phyloP scores from a whole-genome alignment of 2,888 invertebrate species.

The Torymus texanus region DNA sequence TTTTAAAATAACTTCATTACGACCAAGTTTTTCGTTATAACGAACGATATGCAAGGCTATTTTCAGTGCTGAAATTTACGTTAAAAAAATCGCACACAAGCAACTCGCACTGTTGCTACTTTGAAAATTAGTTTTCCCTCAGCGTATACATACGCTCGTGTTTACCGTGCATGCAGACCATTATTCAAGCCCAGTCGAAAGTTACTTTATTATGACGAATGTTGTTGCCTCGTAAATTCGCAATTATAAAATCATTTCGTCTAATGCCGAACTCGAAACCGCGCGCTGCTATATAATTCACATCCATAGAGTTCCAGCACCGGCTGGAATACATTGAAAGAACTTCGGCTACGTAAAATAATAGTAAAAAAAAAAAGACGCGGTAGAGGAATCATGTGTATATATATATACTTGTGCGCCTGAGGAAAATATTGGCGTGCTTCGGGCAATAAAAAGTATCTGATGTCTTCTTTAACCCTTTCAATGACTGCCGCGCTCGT shows the following conservation, averaged over 20 bases:
- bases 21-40: too few species aligned
- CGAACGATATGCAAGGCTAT: too few species aligned
- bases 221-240: conserved; percentile 22
- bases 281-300: not conserved
- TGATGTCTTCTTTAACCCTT: conserved; percentile 44
- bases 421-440: conserved; percentile 46
- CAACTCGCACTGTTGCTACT: not conserved
- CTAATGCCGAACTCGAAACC: not conserved
- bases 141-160: not conserved
- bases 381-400: too few species aligned
- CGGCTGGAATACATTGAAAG: too few species aligned
- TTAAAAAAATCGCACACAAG: not conserved
- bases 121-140: conserved; percentile 14
- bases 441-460: conserved; percentile 47
- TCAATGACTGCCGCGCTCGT: conserved; percentile 33
- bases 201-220: conserved; percentile 18
- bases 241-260: conserved; percentile 19
- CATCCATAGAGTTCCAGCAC: too few species aligned
- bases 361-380: too few species aligned
- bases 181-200: conserved; percentile 30
- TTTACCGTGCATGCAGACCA: conserved; percentile 21
- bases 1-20: too few species aligned
- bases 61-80: too few species aligned
- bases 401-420: not conserved
- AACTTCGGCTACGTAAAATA: too few species aligned